Evolutionary conservation across 2,113 vertebrate species (phyloP).

Genomic region (Neofelis nebulosa): DNA sequence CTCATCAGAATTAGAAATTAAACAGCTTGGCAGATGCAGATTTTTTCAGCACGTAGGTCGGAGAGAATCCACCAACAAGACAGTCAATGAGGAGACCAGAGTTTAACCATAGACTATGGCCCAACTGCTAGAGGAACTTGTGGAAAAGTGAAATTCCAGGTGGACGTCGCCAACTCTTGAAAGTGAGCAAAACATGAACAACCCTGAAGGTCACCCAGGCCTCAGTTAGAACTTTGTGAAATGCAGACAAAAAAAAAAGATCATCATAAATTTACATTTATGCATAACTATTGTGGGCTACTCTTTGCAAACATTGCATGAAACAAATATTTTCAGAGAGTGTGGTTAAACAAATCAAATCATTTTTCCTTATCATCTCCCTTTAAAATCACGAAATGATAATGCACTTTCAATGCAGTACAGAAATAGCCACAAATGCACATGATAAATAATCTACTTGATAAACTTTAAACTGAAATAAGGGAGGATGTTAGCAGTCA

Average conservation of each 20-base stretch:
- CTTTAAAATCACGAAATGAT: neutral
- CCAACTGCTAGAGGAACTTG: fast-evolving
- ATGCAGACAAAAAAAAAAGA: neutral
- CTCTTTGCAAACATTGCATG: neutral
- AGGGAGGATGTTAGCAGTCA: neutral
- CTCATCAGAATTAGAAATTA: neutral
- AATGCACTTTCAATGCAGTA: neutral
- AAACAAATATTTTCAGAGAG: neutral
- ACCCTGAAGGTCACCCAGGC: fast-evolving
- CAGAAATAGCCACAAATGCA: neutral
- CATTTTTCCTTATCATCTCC: neutral
- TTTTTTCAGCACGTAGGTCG: neutral
- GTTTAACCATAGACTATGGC: neutral
- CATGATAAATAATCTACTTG: neutral
- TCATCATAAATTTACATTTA: neutral
- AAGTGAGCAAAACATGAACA: neutral
- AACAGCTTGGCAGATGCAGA: neutral
- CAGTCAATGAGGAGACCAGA: neutral
- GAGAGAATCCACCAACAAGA: neutral
- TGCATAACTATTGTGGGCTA: fast-evolving
- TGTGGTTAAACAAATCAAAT: neutral
- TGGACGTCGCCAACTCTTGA: neutral
- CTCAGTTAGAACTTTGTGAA: neutral
- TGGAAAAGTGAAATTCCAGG: neutral
- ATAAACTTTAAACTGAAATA: neutral